Evolutionary conservation across 1,140 invertebrate species (phyloP).

Genomic region (Helicoverpa armigera): DNA sequence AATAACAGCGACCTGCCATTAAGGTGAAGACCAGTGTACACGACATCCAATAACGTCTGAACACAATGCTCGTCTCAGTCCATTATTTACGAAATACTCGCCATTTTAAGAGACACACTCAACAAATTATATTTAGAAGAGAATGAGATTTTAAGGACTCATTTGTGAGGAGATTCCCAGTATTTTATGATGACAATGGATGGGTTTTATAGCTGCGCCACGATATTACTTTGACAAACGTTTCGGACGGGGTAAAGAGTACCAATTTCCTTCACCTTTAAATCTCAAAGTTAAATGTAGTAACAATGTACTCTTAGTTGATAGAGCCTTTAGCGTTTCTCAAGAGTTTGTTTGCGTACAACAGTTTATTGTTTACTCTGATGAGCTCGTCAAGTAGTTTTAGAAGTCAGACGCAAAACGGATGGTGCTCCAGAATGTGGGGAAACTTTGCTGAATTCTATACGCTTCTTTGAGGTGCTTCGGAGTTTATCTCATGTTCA

Average conservation of each 20-base stretch:
- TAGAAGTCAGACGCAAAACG: constrained; percentile 34
- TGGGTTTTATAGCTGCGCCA: constrained; percentile 16
- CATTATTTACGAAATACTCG: constrained; percentile 58
- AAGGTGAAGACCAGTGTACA: constrained; percentile 24
- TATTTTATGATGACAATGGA: constrained; percentile 50
- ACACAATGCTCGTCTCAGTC: constrained; percentile 35
- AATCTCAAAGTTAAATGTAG: constrained; percentile 15
- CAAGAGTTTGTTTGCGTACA: constrained; percentile 31
- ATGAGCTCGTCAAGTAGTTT: constrained; percentile 41
- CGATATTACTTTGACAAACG: constrained; percentile 40
- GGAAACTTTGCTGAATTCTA: constrained; percentile 26
- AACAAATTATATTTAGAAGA: constrained; percentile 58
- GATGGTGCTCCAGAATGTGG: constrained; percentile 22
- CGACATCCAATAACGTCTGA: constrained; percentile 38
- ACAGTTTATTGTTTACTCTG: constrained; percentile 38
- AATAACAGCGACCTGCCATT: constrained; percentile 17
- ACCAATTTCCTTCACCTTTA: constrained; percentile 25
- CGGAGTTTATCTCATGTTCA: constrained; percentile 11
- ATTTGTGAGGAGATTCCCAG: constrained; percentile 58
- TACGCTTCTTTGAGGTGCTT: constrained; percentile 24
- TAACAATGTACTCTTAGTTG: neutral
- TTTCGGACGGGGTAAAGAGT: constrained; percentile 28
- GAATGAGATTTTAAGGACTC: constrained; percentile 68
- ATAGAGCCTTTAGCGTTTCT: constrained; percentile 6
- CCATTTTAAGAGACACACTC: constrained; percentile 56